Conservation (phyloP, 2,888 invertebrate species). For the Arrhopalites spinosus region DNA sequence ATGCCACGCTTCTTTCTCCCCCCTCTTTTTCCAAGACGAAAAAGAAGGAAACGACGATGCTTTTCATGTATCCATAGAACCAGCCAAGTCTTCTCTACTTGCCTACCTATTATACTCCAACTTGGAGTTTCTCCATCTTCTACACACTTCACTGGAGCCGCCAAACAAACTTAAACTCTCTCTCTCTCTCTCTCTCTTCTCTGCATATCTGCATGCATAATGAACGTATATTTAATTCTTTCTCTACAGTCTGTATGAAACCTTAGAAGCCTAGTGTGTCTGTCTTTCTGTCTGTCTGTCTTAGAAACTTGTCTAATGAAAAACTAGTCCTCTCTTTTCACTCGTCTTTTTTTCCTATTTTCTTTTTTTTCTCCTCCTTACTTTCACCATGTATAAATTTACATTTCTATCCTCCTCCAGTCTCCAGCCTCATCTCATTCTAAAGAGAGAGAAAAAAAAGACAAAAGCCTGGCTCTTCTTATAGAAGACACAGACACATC, state of each 20-base stretch:
- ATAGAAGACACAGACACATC: background rate
- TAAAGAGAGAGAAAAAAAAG: background rate
- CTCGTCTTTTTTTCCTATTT: background rate
- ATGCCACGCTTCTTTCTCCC: slow-evolving; percentile 24
- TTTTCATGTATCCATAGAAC: background rate
- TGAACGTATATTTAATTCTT: slow-evolving; percentile 34
- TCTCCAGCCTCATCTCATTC: background rate
- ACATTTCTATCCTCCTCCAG: background rate
- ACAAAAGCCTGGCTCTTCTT: background rate
- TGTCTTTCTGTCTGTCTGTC: background rate
- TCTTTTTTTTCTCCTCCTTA: background rate
- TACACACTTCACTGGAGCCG: slow-evolving; percentile 20
- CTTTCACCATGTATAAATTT: background rate
- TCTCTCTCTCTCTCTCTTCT: background rate
- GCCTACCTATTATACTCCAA: background rate
- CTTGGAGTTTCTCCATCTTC: slow-evolving; percentile 9
- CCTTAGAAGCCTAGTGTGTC: background rate
- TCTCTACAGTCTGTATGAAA: background rate
- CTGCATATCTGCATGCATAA: slow-evolving; percentile 25
- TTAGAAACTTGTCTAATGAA: slow-evolving; percentile 8
- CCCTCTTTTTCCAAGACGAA: slow-evolving; percentile 1
- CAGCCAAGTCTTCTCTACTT: background rate
- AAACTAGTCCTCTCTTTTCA: background rate
- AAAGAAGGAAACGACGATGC: background rate
- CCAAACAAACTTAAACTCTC: slow-evolving; percentile 25